Base-by-base conservation (phyloP, 2,888 invertebrate species). In the Mythimna ferrago region DNA sequence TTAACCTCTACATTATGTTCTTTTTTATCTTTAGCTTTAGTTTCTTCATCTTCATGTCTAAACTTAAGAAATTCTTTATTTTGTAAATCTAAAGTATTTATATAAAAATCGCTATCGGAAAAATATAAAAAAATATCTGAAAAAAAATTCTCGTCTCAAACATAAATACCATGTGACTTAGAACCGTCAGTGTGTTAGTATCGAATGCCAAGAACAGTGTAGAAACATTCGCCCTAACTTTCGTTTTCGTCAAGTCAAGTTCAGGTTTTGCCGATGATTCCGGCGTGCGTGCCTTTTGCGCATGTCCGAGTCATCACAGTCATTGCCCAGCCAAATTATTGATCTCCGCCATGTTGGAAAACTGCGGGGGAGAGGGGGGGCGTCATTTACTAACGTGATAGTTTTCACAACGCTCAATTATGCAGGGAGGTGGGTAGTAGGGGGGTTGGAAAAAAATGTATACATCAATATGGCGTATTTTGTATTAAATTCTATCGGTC, bases 231-330 rank as follows among this genome's bases (percentile, higher is more conserved):
- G 90, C 92, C 89, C 91, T 90, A 92, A 95, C 96, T 96, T 96
- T 96, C 96, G 93, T 95, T 96, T 96, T 95, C 96, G 94, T 87
- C 93, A 95, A 96, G 95, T 95, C 96, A 96, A 96, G 96, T 96
- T 96, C 96, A 96, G 94, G 90, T 94, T 94, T 95, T 94, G 92
- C 90, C 94, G 94, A 95, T 95, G 95, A 95, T 90, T 95, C 91
- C 86, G 79, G 78, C 78, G 85, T 85, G 77, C 73, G 88, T 85
- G 74, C 68, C 78, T 80, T 88, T 64, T 90, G 94, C 96, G 96
- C 95, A 95, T 95, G 95, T 90, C 91, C 92, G 89, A 95, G 92
- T 96, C 96, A 96, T 95, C 96, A 93, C 95, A 96, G 95, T 96
- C 96, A 96, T 96, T 94, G 96, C 95, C 95, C 95, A 94, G 94